Conservation (phyloP, 2,113 vertebrate genomes). For the Copsychus sechellarum region DNA sequence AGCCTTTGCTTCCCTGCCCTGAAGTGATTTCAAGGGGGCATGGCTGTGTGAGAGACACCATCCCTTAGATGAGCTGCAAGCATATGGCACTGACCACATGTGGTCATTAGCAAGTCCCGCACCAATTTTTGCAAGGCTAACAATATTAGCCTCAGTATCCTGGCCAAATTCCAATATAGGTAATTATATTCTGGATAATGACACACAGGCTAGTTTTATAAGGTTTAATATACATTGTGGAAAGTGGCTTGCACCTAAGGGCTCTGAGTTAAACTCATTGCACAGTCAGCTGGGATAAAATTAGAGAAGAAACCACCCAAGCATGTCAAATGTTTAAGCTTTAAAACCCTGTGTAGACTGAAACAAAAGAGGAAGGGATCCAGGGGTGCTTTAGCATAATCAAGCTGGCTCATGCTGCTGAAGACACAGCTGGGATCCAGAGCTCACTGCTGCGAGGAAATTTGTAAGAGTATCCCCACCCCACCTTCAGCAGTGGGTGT, state of each 20-base stretch:
- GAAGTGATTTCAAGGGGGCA: constrained; percentile 10
- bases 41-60: background rate
- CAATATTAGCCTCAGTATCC: constrained; percentile 65
- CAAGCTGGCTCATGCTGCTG: constrained; percentile 56
- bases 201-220: constrained; percentile 55
- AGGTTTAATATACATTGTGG: constrained; percentile 58
- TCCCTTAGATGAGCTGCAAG: constrained; percentile 20
- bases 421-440: constrained; percentile 64
- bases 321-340: constrained; percentile 73
- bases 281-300: constrained; percentile 71
- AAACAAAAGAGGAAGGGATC: constrained; percentile 72
- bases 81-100: constrained; percentile 63
- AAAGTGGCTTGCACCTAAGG: constrained; percentile 60
- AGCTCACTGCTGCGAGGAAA: constrained; percentile 59
- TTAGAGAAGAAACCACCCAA: constrained; percentile 73
- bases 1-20: background rate
- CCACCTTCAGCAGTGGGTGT: constrained; percentile 41
- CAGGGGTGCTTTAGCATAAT: constrained; percentile 71
- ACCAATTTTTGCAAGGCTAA: constrained; percentile 69
- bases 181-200: constrained; percentile 66
- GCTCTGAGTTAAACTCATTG: constrained; percentile 63
- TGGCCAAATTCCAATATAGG: constrained; percentile 67
- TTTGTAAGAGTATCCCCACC: constrained; percentile 50
- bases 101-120: constrained; percentile 58
- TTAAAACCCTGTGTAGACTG: constrained; percentile 65